Conservation (phyloP, 2,888 invertebrate genomes). For the Amiota mariae region DNA sequence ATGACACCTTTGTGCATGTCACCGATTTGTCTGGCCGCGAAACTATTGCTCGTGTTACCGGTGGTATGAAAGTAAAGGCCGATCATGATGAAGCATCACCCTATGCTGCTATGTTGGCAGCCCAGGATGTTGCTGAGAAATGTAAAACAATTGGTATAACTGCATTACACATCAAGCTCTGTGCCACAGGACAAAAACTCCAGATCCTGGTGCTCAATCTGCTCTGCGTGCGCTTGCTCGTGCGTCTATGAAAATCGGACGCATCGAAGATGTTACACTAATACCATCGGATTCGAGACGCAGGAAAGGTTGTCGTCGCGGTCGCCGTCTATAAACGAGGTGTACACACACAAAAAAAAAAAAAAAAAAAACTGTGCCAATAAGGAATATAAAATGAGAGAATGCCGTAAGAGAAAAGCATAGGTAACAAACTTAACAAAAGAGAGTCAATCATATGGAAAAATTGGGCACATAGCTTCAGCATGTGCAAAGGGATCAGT, state of each 20-base stretch:
- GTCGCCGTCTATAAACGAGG: constrained; percentile 92
- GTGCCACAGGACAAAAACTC: constrained; percentile 99
- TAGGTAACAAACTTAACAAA: no score
- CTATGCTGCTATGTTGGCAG: constrained; percentile 99
- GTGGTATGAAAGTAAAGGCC: no score
- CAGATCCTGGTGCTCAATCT: constrained; percentile 98
- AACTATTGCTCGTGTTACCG: no score
- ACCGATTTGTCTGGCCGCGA: constrained; percentile 98
- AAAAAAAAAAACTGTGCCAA: no score
- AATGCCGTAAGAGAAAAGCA: no score
- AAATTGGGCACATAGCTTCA: no score
- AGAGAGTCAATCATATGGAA: no score
- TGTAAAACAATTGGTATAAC: constrained; percentile 98
- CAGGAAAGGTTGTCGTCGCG: constrained; percentile 99
- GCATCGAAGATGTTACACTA: constrained; percentile 99
- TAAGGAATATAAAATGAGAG: no score
- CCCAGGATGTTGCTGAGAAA: constrained; percentile 99
- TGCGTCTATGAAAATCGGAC: constrained; percentile 99
- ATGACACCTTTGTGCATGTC: constrained; percentile 99
- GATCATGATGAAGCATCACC: no score
- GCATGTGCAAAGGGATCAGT: no score
- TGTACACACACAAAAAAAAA: no score
- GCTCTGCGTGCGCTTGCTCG: constrained; percentile 98
- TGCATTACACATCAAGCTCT: constrained; percentile 97
- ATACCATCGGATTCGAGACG: constrained; percentile 99